Conservation (phyloP, 1,140 invertebrate species). For the Drosophila azteca region DNA sequence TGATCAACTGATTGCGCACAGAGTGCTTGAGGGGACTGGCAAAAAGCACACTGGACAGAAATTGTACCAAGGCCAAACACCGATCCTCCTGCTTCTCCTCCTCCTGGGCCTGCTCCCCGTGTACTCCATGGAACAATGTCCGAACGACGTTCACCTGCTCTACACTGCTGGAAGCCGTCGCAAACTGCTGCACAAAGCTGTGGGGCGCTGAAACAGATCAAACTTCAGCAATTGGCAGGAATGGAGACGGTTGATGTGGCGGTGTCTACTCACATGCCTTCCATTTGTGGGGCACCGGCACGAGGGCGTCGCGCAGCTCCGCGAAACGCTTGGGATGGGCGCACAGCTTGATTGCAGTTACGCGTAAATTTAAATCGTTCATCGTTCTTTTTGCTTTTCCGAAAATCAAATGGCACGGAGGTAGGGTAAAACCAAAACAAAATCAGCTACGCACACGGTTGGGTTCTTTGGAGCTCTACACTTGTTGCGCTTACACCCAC, state of each 20-base stretch:
- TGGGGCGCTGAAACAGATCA: conserved; percentile 8
- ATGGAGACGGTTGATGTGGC: background rate
- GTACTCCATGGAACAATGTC: conserved; percentile 8
- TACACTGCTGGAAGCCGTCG: conserved; percentile 22
- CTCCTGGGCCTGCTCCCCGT: background rate
- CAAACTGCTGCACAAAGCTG: conserved; percentile 34
- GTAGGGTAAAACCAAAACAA: no score
- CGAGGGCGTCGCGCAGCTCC: conserved; percentile 37
- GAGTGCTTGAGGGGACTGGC: conserved; percentile 54
- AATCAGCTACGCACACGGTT: no score
- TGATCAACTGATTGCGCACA: conserved; percentile 53
- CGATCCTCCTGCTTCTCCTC: background rate
- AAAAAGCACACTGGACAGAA: conserved; percentile 56
- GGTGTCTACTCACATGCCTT: conserved; percentile 35
- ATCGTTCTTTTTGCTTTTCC: conserved; percentile 5
- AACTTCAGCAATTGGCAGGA: background rate
- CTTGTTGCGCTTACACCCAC: no score
- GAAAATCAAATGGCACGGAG: no score
- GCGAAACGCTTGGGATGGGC: conserved; percentile 47
- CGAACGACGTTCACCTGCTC: conserved; percentile 38
- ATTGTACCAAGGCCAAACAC: conserved; percentile 1
- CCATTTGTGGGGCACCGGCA: conserved; percentile 40
- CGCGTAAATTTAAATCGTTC: conserved; percentile 63
- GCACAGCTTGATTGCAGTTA: conserved; percentile 55
- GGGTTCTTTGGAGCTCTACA: no score